Percentiles rank a stretch among this genome's conserved stretches.
phyloP scores from a whole-genome alignment of 2,113 vertebrate genomes.

The Gasterosteus aculeatus region DNA sequence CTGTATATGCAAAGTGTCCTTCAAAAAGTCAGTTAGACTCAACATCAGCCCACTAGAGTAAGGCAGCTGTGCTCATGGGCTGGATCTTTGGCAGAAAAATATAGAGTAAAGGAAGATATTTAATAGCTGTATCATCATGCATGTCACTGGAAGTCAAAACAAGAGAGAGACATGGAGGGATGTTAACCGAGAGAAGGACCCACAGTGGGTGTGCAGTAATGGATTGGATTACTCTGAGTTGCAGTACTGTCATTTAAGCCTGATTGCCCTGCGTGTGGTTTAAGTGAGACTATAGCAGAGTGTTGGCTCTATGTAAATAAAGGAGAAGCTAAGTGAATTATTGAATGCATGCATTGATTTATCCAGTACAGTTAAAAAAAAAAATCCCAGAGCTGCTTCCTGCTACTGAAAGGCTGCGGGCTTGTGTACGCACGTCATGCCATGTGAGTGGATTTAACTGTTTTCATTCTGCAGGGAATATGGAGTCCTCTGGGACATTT shows the following conservation, averaged over 20 bases:
- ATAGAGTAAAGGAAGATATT: neutral
- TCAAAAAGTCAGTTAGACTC: neutral
- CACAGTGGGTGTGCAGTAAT: neutral
- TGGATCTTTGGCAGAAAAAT: neutral
- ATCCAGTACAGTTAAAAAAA: constrained; percentile 17
- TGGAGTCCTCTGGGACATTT: neutral
- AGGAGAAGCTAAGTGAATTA: constrained; percentile 16
- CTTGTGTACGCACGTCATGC: neutral
- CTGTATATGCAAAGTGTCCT: neutral
- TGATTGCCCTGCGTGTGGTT: neutral
- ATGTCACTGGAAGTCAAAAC: neutral
- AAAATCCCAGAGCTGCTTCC: constrained; percentile 36
- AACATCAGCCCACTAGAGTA: neutral
- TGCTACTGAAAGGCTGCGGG: constrained; percentile 50
- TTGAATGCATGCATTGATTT: constrained; percentile 53
- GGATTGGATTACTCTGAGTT: constrained; percentile 6
- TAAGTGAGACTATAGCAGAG: neutral
- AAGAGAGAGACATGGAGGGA: neutral
- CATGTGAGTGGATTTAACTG: neutral
- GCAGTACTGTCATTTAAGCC: neutral
- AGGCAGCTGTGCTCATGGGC: neutral
- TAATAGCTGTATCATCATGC: neutral
- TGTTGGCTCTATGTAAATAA: constrained; percentile 4
- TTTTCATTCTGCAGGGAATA: neutral
- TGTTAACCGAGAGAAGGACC: neutral